Conservation (phyloP, 2,113 vertebrate species). For the Caloenas nicobarica region DNA sequence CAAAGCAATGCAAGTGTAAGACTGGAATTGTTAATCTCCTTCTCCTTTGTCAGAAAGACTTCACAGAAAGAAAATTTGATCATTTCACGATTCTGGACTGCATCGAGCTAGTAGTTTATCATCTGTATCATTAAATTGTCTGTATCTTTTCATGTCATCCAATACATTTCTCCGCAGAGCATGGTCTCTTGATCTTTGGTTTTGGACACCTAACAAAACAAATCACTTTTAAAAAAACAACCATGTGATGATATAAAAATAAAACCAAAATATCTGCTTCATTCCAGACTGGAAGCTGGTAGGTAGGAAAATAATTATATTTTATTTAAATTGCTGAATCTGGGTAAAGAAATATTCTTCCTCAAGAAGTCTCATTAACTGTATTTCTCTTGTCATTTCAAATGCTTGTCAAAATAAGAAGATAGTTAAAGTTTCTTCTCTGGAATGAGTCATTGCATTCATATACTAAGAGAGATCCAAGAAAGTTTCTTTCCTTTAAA, state of each 20-base stretch:
- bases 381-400: not conserved
- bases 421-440: not conserved
- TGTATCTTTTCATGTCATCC: not conserved
- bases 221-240: not conserved
- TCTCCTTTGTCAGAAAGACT: not conserved
- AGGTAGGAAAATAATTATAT: not conserved
- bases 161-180: not conserved
- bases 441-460: not conserved
- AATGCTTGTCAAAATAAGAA: not conserved
- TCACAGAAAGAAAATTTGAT: not conserved
- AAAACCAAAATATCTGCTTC: not conserved
- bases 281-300: not conserved
- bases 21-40: not conserved
- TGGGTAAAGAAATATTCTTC: not conserved
- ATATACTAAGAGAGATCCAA: not conserved
- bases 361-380: not conserved
- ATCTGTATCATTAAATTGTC: not conserved
- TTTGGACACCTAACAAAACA: not conserved
- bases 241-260: not conserved
- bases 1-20: not conserved
- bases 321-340: not conserved
- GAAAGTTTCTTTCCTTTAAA: not conserved
- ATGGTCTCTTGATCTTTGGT: not conserved
- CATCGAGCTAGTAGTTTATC: not conserved
- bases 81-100: not conserved